Evolutionary conservation across 2,113 vertebrate species (phyloP).

Genomic region (Phainopepla nitens): DNA sequence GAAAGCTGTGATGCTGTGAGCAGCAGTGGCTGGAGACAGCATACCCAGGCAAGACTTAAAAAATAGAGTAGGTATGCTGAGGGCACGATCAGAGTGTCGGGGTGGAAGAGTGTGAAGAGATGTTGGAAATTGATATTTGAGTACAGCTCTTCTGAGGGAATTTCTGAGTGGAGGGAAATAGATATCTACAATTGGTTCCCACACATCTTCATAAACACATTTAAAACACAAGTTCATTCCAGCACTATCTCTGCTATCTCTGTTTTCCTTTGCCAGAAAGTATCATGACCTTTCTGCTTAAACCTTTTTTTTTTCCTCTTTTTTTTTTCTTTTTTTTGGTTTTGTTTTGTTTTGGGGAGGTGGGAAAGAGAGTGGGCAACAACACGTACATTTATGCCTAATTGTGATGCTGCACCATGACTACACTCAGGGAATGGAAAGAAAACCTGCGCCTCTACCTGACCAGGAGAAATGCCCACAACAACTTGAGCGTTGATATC

Average conservation of each 20-base stretch:
- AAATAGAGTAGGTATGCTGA: not conserved
- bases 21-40: not conserved
- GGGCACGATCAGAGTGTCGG: not conserved
- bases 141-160: not conserved
- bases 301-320: not conserved
- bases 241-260: rapidly evolving
- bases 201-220: not conserved
- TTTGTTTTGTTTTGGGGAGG: too few relatives aligned
- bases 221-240: not conserved
- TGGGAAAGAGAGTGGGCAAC: not conserved
- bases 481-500: not conserved
- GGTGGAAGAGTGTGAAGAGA: not conserved
- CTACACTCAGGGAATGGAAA: not conserved
- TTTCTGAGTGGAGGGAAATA: not conserved
- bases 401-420: not conserved
- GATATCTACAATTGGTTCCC: not conserved
- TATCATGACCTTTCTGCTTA: not conserved
- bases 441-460: not conserved
- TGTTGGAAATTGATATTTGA: not conserved
- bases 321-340: too few relatives aligned
- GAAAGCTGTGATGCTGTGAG: not conserved
- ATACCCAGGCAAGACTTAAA: not conserved
- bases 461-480: not conserved
- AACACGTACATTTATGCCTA: not conserved
- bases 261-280: not conserved